Base-by-base conservation (phyloP, 2,888 invertebrate species). In the Nemapogon koenigi region DNA sequence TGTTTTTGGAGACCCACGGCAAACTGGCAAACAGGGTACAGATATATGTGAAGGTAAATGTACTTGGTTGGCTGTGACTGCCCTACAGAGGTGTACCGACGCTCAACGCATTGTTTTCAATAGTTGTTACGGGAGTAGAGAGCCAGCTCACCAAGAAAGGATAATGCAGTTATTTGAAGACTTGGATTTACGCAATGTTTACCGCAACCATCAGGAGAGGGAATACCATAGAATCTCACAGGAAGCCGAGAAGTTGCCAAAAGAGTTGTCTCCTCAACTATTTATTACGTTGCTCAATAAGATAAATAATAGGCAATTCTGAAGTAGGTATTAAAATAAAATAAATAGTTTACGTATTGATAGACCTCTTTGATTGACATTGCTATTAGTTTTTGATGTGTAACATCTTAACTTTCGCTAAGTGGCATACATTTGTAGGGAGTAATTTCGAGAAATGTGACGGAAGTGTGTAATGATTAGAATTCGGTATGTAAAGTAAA, bases 1-100 rank as follows among this genome's bases (percentile, higher is more conserved):
- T 59, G 91, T 90, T 53, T 97, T 87, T 60, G 94, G 93, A 0
- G 86, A 91, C 56, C 80, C 85, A 92, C 94, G 54, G 94, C 94
- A 26, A 97, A 97, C 44, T 2, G 7, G 45, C 15, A 49, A 48
- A 35, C 28, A 4, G 35, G 25, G 40, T 13, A 40, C 42, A 3
- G 42, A 42, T 16, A 42, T 42, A 10, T 35, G 35, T 31, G 91
- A 94, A 51, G 91, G 91, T 32, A 95, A 94, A 66, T 94, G 94
- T 62, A 83, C 90, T 1, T 95, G 94, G 95, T 66, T 92, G 36
- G 83, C 88, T 2, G 88, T 91, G 4, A 84, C 87, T 7, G 91
- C 91, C 19, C 73, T 92, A 45, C 85, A 89, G 58, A 73, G 84
- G 25, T 86, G 84, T 3, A 82, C 78, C 37, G 70, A 81, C 0